Base-by-base conservation (phyloP, 2,888 invertebrate genomes). In the Bhutanitis thaidina region DNA sequence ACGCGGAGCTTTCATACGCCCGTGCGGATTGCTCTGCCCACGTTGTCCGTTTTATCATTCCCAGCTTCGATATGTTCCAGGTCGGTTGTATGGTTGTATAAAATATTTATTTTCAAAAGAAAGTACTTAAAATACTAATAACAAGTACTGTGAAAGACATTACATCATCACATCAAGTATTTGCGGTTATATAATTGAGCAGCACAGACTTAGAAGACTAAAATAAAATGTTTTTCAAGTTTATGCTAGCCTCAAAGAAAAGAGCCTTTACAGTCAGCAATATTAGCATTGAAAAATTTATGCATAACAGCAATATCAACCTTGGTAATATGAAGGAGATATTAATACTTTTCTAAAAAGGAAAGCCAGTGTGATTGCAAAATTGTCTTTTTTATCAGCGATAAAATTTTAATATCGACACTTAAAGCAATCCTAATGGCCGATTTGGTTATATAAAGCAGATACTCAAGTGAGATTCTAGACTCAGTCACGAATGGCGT, bases 1-100 rank as follows among this genome's bases (percentile, higher is more conserved):
- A 84, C 77, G 79, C 69, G 71, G 77, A 85, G 86, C 87, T 85
- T 86, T 84, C 79, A 66, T 70, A 77, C 76, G 74, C 71, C 71
- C 74, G 77, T 71, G 71, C 66, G 59, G 56, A 71, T 65, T 64
- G 67, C 64, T 69, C 56, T 53, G 53, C 63, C 53, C 68, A 59
- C 44, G 44, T 39, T 39, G 44, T 43, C 30, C 27, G 7, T 9
- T 13, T 12, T 30, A n/a, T 8, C 60, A 46, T 60, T 57, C 57
- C 60, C 62, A 62, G 62, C 65, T 59, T 29, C 30, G 3, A 27
- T 7, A 8, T 27, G 8, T 27, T 27, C 8, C 27, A 27, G 7
- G 27, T 7, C 7, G 27, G 5, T 8, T 8, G 7, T 27, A 7
- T 8, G 8, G 5, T 20, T 3, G 5, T 3, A 5, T 20, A 20